Evolutionary conservation across 2,888 invertebrate species (phyloP).

Genomic region (Andricus quercusramuli): DNA sequence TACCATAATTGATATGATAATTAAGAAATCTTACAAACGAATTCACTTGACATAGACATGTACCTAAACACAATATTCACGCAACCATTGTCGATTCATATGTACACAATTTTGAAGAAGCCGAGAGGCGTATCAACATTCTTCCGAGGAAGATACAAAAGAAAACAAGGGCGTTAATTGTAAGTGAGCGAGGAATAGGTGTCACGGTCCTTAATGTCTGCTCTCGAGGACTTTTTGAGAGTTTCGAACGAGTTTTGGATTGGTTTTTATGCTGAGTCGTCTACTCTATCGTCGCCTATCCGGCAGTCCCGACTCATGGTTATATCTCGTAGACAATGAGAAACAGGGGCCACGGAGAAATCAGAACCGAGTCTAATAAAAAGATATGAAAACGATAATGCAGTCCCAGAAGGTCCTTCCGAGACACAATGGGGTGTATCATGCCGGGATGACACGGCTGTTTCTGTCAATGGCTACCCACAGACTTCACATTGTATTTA

Average conservation of each 20-base stretch:
- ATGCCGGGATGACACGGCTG: conserved; percentile 75
- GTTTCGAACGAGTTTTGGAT: conserved; percentile 46
- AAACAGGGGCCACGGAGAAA: conserved; percentile 66
- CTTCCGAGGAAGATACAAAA: conserved; percentile 45
- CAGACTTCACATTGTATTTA: conserved; percentile 71
- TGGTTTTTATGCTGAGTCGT: conserved; percentile 56
- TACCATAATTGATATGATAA: not conserved
- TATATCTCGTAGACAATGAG: conserved; percentile 59
- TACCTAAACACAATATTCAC: no score
- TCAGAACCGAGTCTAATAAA: conserved; percentile 69
- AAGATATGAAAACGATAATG: conserved; percentile 71
- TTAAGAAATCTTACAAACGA: not conserved
- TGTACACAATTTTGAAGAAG: conserved; percentile 46
- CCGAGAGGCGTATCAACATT: conserved; percentile 63
- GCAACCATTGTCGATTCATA: conserved; percentile 25
- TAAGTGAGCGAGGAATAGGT: conserved; percentile 32
- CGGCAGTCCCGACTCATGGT: conserved; percentile 53
- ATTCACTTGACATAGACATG: no score
- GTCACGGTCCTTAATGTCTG: conserved; percentile 27
- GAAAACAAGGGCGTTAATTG: conserved; percentile 29
- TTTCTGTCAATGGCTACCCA: conserved; percentile 76
- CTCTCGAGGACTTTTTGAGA: conserved; percentile 10
- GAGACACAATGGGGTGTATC: conserved; percentile 75
- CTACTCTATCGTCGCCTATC: conserved; percentile 52
- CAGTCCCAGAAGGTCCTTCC: conserved; percentile 73